phyloP scores from a whole-genome alignment of 2,888 invertebrate genomes.

The Aethes cnicana region DNA sequence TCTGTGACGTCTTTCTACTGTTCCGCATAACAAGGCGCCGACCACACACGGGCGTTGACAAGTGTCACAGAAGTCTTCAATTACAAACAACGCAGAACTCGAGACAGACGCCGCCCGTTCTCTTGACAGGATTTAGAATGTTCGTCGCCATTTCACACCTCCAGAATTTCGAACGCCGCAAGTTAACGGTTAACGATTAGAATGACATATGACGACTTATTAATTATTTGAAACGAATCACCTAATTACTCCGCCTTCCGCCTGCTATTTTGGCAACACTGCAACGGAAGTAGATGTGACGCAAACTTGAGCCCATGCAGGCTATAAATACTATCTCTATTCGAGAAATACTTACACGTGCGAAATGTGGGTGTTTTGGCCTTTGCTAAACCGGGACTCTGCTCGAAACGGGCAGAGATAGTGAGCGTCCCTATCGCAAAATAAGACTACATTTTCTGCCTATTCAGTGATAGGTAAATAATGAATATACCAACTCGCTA shows the following conservation, averaged over 20 bases:
- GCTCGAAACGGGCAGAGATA: too few species aligned
- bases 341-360: slow-evolving; percentile 29
- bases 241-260: slow-evolving; percentile 33
- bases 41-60: too few species aligned
- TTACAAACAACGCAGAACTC: background rate
- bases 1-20: too few species aligned
- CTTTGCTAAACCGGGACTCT: slow-evolving; percentile 19
- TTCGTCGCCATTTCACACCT: slow-evolving; percentile 9
- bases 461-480: too few species aligned
- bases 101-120: too few species aligned
- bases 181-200: slow-evolving; percentile 19
- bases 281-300: slow-evolving; percentile 33
- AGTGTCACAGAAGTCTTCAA: too few species aligned
- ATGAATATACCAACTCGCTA: too few species aligned
- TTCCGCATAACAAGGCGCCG: too few species aligned
- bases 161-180: background rate
- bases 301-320: slow-evolving; percentile 31
- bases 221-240: slow-evolving; percentile 36
- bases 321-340: slow-evolving; percentile 39
- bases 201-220: slow-evolving; percentile 23
- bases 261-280: slow-evolving; percentile 32
- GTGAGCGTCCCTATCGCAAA: too few species aligned
- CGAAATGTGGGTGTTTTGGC: slow-evolving; percentile 20
- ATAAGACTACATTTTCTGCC: too few species aligned
- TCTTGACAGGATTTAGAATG: slow-evolving; percentile 6